Evolutionary conservation across 2,113 vertebrate species (phyloP).

Genomic region (Cavia porcellus): DNA sequence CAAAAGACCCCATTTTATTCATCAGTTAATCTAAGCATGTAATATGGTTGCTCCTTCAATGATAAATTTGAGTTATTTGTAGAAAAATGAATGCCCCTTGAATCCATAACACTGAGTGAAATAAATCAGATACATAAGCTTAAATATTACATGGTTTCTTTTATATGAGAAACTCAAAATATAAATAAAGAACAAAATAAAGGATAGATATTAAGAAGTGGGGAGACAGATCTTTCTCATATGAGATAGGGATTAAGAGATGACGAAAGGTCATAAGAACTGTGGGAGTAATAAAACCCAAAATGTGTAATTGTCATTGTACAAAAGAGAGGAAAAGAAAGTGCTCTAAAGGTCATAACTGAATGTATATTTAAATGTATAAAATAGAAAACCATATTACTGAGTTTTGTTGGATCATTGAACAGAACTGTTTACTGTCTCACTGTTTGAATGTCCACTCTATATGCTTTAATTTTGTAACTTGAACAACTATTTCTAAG

Average conservation of each 20-base stretch:
- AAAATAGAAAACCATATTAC: no score
- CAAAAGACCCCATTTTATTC: background rate
- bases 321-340: no score
- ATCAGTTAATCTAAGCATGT: constrained; percentile 1
- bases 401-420: no score
- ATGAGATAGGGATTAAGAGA: background rate
- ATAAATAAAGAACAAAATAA: background rate
- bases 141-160: background rate
- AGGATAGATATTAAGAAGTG: background rate
- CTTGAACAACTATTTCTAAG: no score
- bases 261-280: no score
- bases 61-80: background rate
- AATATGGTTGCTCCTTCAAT: background rate
- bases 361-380: no score
- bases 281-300: no score
- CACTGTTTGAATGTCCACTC: no score
- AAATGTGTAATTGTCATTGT: no score
- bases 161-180: background rate
- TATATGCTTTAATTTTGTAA: no score
- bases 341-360: no score
- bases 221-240: background rate
- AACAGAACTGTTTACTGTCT: no score
- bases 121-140: background rate
- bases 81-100: background rate
- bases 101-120: background rate